These are phyloP conservation scores for Crotalus helleri DNA, from an alignment of 2,113 vertebrate species.

Conservation along the genomic window DNA sequence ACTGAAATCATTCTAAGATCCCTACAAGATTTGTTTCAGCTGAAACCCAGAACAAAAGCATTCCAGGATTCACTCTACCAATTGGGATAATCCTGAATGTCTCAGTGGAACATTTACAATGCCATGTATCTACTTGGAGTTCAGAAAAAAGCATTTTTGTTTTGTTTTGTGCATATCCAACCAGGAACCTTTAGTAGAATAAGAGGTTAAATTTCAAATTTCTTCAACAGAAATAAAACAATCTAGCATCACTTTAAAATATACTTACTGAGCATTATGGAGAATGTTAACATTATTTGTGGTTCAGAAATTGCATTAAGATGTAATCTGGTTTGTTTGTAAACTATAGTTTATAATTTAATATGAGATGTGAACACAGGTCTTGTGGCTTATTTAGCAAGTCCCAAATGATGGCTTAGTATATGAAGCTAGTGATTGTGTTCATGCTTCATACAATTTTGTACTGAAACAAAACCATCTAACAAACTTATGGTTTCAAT, in stretches of 20 bases:
- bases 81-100: not conserved
- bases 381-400: not conserved
- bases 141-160: not conserved
- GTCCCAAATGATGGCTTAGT: not conserved
- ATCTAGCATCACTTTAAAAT: slow-evolving; percentile 14
- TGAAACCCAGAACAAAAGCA: not conserved
- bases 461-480: not conserved
- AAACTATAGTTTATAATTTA: not conserved
- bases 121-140: not conserved
- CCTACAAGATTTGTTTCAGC: not conserved
- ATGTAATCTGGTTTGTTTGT: not conserved
- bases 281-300: not conserved
- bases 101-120: not conserved
- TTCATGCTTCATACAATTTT: not conserved
- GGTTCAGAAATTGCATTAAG: not conserved
- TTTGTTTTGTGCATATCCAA: not conserved
- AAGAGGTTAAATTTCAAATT: slow-evolving; percentile 8
- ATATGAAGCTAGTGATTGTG: not conserved
- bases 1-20: not conserved
- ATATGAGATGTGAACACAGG: not conserved
- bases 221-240: slow-evolving; percentile 40
- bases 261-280: not conserved
- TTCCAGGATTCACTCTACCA: not conserved
- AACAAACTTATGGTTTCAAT: not conserved
- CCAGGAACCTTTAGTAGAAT: not conserved